These are phyloP conservation scores for Muscina levida DNA, from an alignment of 2,888 invertebrate genomes.

Conservation along the genomic window DNA sequence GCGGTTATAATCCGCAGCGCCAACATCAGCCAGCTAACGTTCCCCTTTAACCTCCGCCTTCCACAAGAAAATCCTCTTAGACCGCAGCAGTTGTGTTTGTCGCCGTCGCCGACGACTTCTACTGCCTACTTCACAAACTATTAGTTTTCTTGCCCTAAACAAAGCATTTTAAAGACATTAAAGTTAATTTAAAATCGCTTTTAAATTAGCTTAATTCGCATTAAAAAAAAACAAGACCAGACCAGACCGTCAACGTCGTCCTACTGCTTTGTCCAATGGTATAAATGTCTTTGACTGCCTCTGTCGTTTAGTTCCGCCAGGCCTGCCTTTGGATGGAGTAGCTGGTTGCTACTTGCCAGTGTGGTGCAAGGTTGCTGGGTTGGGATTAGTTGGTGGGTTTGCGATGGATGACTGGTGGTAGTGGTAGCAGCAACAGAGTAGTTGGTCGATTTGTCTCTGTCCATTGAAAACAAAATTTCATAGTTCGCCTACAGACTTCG, in stretches of 20 bases:
- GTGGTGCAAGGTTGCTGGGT: background rate
- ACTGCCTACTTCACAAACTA: slow-evolving; percentile 31
- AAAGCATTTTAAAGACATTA: slow-evolving; percentile 69
- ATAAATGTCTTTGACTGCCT: background rate
- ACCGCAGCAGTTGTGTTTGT: slow-evolving; percentile 1
- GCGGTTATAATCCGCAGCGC: no score
- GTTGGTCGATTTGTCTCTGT: slow-evolving; percentile 46
- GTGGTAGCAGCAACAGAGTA: background rate
- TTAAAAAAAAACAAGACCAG: no score
- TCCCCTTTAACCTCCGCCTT: background rate
- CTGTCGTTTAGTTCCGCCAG: slow-evolving; percentile 15
- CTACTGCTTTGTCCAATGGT: background rate
- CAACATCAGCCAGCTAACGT: background rate
- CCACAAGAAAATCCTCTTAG: slow-evolving; percentile 22
- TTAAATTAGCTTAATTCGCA: slow-evolving; percentile 78
- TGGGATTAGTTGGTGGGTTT: background rate
- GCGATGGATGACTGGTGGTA: slow-evolving; percentile 1
- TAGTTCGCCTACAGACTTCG: slow-evolving; percentile 53
- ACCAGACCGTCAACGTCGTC: slow-evolving; percentile 23
- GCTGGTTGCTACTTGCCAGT: background rate
- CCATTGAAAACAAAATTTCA: slow-evolving; percentile 26
- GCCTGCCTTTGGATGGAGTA: slow-evolving; percentile 18
- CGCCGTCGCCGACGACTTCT: background rate
- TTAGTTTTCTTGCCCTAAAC: slow-evolving; percentile 39
- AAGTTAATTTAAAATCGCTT: slow-evolving; percentile 78